Evolutionary conservation across 1,140 invertebrate genomes (phyloP).

Genomic region (Euura lappo): DNA sequence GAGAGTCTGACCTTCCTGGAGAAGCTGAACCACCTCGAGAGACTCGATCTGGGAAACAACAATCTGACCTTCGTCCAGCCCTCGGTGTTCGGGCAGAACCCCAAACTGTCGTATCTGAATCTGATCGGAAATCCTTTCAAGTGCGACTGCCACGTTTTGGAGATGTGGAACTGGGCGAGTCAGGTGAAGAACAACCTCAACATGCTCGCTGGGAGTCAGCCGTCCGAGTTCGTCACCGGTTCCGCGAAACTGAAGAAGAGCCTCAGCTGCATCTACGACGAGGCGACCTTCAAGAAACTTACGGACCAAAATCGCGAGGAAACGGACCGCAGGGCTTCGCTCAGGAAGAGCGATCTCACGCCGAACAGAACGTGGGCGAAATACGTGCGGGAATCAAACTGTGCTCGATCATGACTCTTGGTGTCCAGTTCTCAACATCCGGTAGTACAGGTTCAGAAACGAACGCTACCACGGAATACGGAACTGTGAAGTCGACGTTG

Average conservation of each 20-base stretch:
- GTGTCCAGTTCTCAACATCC: constrained; percentile 33
- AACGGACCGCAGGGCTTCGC: constrained; percentile 60
- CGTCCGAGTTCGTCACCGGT: constrained; percentile 56
- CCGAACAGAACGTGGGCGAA: constrained; percentile 75
- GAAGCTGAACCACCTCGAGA: constrained; percentile 64
- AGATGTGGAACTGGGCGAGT: constrained; percentile 76
- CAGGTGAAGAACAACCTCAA: constrained; percentile 69
- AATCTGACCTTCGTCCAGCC: constrained; percentile 67
- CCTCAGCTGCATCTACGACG: constrained; percentile 70
- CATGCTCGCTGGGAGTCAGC: constrained; percentile 67
- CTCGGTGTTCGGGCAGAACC: constrained; percentile 61
- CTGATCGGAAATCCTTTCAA: constrained; percentile 73
- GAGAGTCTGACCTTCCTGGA: constrained; percentile 65
- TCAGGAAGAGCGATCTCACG: constrained; percentile 63
- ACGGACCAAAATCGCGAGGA: constrained; percentile 60
- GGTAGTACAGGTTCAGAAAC: constrained; percentile 14
- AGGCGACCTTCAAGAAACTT: constrained; percentile 61
- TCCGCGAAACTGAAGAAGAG: constrained; percentile 69
- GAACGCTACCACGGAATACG: neutral
- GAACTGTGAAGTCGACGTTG: no score
- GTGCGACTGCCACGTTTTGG: constrained; percentile 72
- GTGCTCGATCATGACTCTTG: constrained; percentile 59
- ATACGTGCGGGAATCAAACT: constrained; percentile 73
- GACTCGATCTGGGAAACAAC: constrained; percentile 70
- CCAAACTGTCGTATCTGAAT: constrained; percentile 65